Evolutionary conservation across 1,140 invertebrate genomes (phyloP), one percentile per base, ranked within the genome.

Genomic region (Pachyrhynchus sulphureomaculatus): DNA sequence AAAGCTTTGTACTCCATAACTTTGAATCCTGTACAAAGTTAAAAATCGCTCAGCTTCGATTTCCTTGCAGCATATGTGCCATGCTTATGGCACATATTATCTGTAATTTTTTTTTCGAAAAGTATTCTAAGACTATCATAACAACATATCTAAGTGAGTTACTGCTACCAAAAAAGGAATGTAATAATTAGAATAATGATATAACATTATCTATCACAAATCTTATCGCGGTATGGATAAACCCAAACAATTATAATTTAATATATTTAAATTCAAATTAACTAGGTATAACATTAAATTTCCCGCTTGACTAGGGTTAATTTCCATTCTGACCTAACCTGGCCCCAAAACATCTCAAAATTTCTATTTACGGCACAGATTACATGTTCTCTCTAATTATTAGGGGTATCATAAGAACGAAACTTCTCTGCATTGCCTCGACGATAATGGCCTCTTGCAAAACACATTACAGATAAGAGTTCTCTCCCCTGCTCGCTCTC

Each of bases 321-420:
- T 49, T 49, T 49, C 13, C 13, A 49, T 15, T 49, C 32, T 33
- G 47, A 49, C 47, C 47, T 34, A 24, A 33, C 17, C 47, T 29
- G 12, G 47, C 18, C 47, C 44, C 29, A 33, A 33, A 49, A 49
- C 47, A 49, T 23, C 23, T 49, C n/a, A 49, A 49, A 49, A 49
- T 49, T n/a, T 49, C 47, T 49, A 49, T 49, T 49, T 49, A 33
- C 60, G 33, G 61, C 68, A 10, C 69, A 67, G 36, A 70, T 70
- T 4, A 49, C 33, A 49, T 33, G 17, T 49, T 49, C 47, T 17
- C 26, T 33, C 15, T 49, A 49, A 49, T 49, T 49, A 49, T 49
- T 49, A 49, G 29, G 32, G 47, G 32, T 33, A 33, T 33, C 9
- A 33, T 33, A 49, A 49, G 47, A 49, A 32, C 47, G 47, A 49